Evolutionary conservation across 92 coral and sea anemone genomes (phyloP).

Genomic region (Phymanthus crucifer): DNA sequence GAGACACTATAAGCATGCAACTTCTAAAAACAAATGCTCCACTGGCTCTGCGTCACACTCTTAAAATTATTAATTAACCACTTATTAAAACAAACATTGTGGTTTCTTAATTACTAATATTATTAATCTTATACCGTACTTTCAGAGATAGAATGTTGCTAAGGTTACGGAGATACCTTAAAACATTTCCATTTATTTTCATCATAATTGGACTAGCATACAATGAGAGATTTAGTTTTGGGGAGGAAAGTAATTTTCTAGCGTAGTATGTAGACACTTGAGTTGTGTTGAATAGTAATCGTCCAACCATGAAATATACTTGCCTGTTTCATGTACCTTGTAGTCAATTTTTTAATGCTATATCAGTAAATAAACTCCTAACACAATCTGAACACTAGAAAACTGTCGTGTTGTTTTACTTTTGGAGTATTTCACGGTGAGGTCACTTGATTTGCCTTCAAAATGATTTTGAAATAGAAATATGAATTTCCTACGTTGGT

Average conservation of each 20-base stretch:
- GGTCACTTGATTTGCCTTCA: background rate
- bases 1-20: background rate
- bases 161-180: background rate
- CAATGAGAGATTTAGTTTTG: background rate
- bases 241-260: background rate
- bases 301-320: background rate
- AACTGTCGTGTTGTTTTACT: background rate
- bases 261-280: background rate
- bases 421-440: background rate
- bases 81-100: background rate
- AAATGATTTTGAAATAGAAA: background rate
- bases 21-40: background rate
- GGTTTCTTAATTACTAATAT: background rate
- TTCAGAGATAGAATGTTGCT: background rate
- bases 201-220: background rate
- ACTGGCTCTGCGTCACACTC: background rate
- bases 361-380: background rate
- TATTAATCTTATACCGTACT: slow-evolving; percentile 3
- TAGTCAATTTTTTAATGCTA: background rate
- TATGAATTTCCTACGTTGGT: too few relatives aligned
- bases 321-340: background rate
- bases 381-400: background rate
- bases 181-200: background rate
- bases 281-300: background rate
- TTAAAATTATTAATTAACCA: background rate